Evolutionary conservation across 2,113 vertebrate genomes (phyloP).

Genomic region (Otus sunia): DNA sequence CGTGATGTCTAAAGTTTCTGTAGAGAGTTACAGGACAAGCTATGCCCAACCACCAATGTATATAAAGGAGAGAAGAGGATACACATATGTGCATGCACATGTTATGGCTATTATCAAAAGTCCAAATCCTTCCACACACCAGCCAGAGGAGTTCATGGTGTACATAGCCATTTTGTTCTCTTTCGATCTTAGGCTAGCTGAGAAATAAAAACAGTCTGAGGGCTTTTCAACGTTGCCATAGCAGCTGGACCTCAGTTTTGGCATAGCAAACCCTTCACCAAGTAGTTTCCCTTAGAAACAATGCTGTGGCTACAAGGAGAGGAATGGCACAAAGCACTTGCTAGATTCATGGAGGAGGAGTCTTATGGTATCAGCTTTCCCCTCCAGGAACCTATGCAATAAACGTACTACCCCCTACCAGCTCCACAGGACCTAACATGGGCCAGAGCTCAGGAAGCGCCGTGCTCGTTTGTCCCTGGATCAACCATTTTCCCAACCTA

Average conservation of each 20-base stretch:
- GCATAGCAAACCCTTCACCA: neutral
- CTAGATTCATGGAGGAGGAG: neutral
- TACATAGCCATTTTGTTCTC: neutral
- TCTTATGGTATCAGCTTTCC: neutral
- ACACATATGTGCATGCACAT: neutral
- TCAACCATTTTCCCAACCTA: neutral
- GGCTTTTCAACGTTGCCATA: conserved; percentile 15
- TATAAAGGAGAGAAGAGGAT: neutral
- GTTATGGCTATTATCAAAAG: neutral
- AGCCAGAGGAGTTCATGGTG: neutral
- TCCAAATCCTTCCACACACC: neutral
- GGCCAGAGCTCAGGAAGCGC: neutral
- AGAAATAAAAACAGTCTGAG: neutral
- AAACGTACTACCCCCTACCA: neutral
- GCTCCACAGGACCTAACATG: neutral
- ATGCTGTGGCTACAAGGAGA: neutral
- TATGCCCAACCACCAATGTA: neutral
- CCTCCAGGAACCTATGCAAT: neutral
- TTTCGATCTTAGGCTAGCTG: neutral
- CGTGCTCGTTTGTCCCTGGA: rapidly evolving
- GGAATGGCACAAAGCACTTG: neutral
- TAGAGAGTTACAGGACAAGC: neutral
- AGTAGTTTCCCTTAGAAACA: conserved; percentile 47
- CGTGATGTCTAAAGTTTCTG: neutral
- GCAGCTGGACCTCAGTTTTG: conserved; percentile 46